Conservation (phyloP, 35 echinoderm and acorn worm species). For the Holothuria glaberrima region DNA sequence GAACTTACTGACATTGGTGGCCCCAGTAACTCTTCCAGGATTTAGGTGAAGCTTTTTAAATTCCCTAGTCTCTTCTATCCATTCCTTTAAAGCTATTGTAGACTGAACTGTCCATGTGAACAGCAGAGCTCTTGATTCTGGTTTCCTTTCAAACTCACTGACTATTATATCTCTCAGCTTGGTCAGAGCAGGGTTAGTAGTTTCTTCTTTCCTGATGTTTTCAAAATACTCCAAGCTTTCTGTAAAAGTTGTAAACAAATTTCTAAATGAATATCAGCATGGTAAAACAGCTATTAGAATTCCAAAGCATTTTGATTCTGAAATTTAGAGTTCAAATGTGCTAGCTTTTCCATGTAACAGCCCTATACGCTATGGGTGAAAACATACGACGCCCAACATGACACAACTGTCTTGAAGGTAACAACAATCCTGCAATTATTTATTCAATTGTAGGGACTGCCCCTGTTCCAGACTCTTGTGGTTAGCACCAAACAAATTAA, state of each 20-base stretch:
- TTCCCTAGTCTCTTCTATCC: constrained; percentile 35
- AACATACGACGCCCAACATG: too few species aligned
- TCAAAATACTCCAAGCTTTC: constrained; percentile 4
- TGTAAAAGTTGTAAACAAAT: background rate
- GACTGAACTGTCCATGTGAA: constrained; percentile 48
- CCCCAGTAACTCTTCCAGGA: constrained; percentile 55
- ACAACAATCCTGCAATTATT: too few species aligned
- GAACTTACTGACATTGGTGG: constrained; percentile 16
- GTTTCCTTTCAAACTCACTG: constrained; percentile 34
- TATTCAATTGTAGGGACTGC: too few species aligned
- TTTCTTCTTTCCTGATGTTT: background rate
- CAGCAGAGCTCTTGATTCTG: constrained; percentile 2
- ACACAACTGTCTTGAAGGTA: too few species aligned
- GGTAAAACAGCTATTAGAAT: too few species aligned
- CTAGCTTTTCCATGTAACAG: too few species aligned
- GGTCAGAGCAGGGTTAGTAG: constrained; percentile 15
- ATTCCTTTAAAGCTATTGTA: constrained; percentile 51
- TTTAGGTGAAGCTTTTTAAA: constrained; percentile 21
- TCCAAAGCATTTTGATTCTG: too few species aligned
- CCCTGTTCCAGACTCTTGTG: too few species aligned
- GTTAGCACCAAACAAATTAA: too few species aligned
- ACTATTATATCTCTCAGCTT: constrained; percentile 31
- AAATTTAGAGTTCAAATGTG: too few species aligned
- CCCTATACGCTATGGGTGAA: too few species aligned
- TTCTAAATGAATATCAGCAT: background rate